These are phyloP conservation scores for Thunnus maccoyii DNA, from an alignment of 2,113 vertebrate genomes.

Conservation along the genomic window DNA sequence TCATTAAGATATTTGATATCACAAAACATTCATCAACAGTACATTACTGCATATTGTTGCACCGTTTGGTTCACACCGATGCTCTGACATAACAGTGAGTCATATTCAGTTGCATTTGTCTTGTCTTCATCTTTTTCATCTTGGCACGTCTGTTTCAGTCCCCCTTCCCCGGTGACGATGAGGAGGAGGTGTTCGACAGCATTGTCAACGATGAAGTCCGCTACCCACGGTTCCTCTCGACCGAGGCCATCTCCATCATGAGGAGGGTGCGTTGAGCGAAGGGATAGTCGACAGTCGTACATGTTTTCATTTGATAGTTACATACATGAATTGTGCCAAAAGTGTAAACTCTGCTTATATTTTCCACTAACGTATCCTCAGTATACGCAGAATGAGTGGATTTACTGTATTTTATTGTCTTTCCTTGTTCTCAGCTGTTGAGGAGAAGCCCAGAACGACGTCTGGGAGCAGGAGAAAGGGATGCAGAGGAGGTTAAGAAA, in stretches of 20 bases:
- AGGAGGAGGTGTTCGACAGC: slow-evolving; percentile 99
- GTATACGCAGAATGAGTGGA: too few species aligned
- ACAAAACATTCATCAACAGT: too few species aligned
- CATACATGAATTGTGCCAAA: too few species aligned
- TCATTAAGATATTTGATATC: too few species aligned
- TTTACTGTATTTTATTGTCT: not conserved
- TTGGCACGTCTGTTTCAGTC: slow-evolving; percentile 83
- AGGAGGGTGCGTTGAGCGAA: slow-evolving; percentile 88
- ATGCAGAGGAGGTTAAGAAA: slow-evolving; percentile 98
- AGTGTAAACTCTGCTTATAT: too few species aligned
- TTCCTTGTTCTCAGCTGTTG: slow-evolving; percentile 86
- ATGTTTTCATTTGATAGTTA: too few species aligned
- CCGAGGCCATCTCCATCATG: slow-evolving; percentile 99
- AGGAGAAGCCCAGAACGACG: slow-evolving; percentile 96
- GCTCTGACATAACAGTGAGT: not conserved
- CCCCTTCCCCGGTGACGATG: slow-evolving; percentile 98
- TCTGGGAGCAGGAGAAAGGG: slow-evolving; percentile 94
- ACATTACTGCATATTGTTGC: not conserved
- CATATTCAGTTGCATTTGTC: not conserved
- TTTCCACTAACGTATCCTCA: too few species aligned
- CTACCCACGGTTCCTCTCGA: slow-evolving; percentile 97
- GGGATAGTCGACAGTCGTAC: not conserved
- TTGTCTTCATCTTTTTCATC: not conserved
- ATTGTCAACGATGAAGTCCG: slow-evolving; percentile 99
- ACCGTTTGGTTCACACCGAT: not conserved